Evolutionary conservation across 2,113 vertebrate species (phyloP).

Genomic region (Beaufortia kweichowensis): DNA sequence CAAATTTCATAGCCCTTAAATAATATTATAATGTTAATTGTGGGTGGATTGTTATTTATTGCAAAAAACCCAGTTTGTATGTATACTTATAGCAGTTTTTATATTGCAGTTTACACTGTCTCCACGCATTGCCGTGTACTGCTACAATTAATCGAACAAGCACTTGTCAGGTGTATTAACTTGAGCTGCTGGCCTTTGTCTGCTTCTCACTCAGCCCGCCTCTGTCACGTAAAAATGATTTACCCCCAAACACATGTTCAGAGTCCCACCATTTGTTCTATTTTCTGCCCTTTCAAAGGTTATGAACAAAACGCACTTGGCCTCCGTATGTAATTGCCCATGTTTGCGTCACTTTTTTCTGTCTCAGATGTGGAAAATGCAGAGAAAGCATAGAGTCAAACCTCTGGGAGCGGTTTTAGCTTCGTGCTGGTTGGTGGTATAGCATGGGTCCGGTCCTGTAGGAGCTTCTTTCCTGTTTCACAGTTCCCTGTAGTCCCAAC

Average conservation of each 20-base stretch:
- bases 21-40: too few species aligned
- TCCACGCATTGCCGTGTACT: conserved; percentile 22
- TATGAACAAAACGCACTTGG: conserved; percentile 58
- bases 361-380: conserved; percentile 43
- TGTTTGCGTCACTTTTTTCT: conserved; percentile 39
- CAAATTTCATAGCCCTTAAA: background rate
- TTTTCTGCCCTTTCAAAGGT: conserved; percentile 70
- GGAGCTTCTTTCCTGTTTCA: conserved; percentile 50
- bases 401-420: conserved; percentile 29
- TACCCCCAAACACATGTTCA: conserved; percentile 71
- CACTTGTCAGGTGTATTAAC: conserved; percentile 56
- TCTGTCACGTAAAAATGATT: conserved; percentile 72
- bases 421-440: conserved; percentile 22
- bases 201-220: conserved; percentile 55
- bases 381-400: conserved; percentile 28
- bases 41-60: too few species aligned
- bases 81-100: background rate
- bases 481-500: conserved; percentile 31
- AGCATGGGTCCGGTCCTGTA: conserved; percentile 53
- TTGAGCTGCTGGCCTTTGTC: conserved; percentile 66
- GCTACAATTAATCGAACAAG: conserved; percentile 55
- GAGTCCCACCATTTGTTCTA: conserved; percentile 63
- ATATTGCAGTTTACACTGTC: background rate
- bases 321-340: background rate
- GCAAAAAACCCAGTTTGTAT: too few species aligned